Evolutionary conservation across 2,888 invertebrate species (phyloP), one percentile per base, ranked within the genome.

Genomic region (Hydroisotoma schaefferi): DNA sequence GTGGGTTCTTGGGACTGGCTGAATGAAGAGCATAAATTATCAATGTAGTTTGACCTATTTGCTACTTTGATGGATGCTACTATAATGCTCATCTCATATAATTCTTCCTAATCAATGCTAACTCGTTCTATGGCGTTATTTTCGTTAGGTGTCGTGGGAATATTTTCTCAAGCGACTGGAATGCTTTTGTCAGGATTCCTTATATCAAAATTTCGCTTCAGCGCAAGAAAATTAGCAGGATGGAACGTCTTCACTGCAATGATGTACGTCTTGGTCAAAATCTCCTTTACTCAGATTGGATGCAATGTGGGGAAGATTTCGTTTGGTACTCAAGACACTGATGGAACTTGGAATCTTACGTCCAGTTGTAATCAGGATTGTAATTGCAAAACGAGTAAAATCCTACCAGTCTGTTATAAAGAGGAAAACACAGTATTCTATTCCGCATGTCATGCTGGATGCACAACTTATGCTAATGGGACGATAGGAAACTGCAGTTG

Each of bases 371-470:
- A 86, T 75, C 59, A 69, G 1, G 79, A 80, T 47, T 87, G 86
- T 74, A 78, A 79, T 33, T 86, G 86, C 73, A 78, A 78, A 3
- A 76, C 57, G 15, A 77, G 82, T 3, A 81, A 81, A 61, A 87
- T 84, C 74, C 80, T 82, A 2, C 87, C 87, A 0, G 82, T 87
- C 0, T 87, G 86, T 70, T 81, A 82, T 65, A 78, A 79, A 46
- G 76, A 80, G n/a, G 79, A 79, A 0, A 78, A 76, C 51, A 80
- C 80, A 6, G 84, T 85, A 1, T 87, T 80, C 73, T 87, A 84
- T 75, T 87, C 86, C 0, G 83, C 87, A 0, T 88, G 88, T 69
- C 85, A 86, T 74, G 87, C 87, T 0, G 87, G 87, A 0, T 88
- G 87, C 69, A 78, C 77, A 48, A 71, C 67, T 8, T 59, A 77